These are phyloP conservation scores for Laterallus jamaicensis DNA, from an alignment of 2,113 vertebrate genomes.

Conservation along the genomic window DNA sequence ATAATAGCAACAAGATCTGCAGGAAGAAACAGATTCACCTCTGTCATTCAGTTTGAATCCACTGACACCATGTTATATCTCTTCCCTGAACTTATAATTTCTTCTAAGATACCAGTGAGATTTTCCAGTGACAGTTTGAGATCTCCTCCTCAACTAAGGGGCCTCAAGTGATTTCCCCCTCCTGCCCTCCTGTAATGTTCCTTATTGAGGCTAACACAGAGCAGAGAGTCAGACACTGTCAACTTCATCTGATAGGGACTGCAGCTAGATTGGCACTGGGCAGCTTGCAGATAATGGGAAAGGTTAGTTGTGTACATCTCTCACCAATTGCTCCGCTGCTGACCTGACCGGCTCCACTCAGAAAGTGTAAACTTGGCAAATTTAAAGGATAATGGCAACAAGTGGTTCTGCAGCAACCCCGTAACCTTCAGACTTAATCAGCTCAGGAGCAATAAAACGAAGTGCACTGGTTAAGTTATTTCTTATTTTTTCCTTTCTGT, in stretches of 20 bases:
- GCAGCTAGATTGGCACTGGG: slow-evolving; percentile 17
- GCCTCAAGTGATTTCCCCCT: neutral
- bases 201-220: slow-evolving; percentile 50
- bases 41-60: neutral
- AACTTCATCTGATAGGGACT: slow-evolving; percentile 48
- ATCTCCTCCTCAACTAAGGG: slow-evolving; percentile 18
- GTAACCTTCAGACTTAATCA: neutral
- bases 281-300: slow-evolving; percentile 52
- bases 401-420: neutral
- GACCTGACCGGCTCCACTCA: slow-evolving; percentile 20
- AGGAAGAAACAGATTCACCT: slow-evolving; percentile 49
- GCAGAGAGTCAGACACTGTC: slow-evolving; percentile 5
- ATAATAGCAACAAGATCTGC: slow-evolving; percentile 88
- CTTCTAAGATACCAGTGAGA: slow-evolving; percentile 7
- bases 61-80: neutral
- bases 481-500: neutral
- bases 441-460: neutral
- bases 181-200: neutral
- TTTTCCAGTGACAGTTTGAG: slow-evolving; percentile 7
- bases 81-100: neutral
- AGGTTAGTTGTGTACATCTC: slow-evolving; percentile 53
- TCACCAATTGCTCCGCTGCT: slow-evolving; percentile 44
- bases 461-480: neutral
- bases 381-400: slow-evolving; percentile 18
- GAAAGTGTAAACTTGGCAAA: neutral